Evolutionary conservation across 2,888 invertebrate genomes (phyloP).

Genomic region (Autographa gamma): DNA sequence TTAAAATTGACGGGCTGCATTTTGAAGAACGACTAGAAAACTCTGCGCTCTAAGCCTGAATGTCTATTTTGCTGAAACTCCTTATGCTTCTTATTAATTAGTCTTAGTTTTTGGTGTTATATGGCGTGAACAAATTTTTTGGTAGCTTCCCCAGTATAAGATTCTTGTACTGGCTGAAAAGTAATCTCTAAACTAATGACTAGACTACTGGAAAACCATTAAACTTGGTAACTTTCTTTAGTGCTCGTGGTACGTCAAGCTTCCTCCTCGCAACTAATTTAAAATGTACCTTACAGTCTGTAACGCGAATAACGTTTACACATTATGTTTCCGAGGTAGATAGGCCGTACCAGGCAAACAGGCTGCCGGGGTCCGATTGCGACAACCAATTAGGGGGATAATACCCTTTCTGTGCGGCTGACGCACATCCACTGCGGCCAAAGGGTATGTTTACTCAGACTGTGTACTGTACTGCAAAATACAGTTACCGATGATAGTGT

Average conservation of each 20-base stretch:
- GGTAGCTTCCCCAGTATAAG: conserved; percentile 16
- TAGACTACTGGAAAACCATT: conserved; percentile 25
- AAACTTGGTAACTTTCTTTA: conserved; percentile 16
- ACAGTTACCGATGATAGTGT: conserved; percentile 16
- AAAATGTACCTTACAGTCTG: neutral
- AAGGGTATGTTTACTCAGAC: neutral
- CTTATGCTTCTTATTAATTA: conserved; percentile 15
- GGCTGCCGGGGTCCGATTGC: neutral
- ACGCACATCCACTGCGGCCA: neutral
- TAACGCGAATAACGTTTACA: conserved; percentile 10
- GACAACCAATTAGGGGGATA: conserved; percentile 1
- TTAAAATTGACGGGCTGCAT: neutral
- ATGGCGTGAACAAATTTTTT: neutral
- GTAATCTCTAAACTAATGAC: conserved; percentile 30
- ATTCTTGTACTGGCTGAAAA: conserved; percentile 25
- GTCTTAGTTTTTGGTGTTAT: conserved; percentile 3
- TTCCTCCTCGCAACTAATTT: conserved; percentile 8
- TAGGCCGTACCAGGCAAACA: conserved; percentile 6
- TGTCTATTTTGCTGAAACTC: conserved; percentile 17
- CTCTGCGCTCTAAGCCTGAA: conserved; percentile 10
- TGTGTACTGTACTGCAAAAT: neutral
- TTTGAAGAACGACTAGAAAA: conserved; percentile 11
- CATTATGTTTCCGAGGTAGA: conserved; percentile 1
- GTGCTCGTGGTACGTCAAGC: conserved; percentile 9
- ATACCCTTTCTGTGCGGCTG: neutral